A percentile compares a stretch with the other conserved stretches of the same genome.
Conservation (phyloP, 2,888 invertebrate species). For the Galeopsomyia nigrocyanea region DNA sequence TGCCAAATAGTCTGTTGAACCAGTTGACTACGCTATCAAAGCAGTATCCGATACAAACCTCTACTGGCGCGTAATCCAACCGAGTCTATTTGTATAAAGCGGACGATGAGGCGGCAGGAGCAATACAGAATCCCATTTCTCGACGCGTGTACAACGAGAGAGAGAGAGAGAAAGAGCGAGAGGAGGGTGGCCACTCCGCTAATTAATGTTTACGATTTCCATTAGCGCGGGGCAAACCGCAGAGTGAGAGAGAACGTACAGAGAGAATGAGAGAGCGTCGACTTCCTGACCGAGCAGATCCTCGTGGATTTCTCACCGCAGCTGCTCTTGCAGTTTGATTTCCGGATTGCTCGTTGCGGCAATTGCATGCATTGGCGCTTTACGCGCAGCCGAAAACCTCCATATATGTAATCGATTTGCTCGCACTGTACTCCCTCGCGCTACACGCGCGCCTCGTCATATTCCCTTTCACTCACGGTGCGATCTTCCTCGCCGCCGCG, state of each 20-base stretch:
- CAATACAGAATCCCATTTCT: constrained; percentile 31
- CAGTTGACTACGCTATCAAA: too few relatives aligned
- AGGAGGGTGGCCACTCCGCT: constrained; percentile 52
- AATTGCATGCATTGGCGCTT: constrained; percentile 13
- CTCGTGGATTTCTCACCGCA: constrained; percentile 48
- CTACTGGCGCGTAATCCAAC: too few relatives aligned
- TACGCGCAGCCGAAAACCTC: constrained; percentile 18
- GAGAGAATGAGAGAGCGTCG: constrained; percentile 35
- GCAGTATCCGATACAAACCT: too few relatives aligned
- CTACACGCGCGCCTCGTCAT: not conserved
- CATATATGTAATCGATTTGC: constrained; percentile 25
- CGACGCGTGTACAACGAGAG: constrained; percentile 6
- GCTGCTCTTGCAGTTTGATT: constrained; percentile 16
- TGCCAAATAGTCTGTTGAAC: too few relatives aligned
- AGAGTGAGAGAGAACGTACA: constrained; percentile 39
- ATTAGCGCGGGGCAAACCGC: constrained; percentile 59
- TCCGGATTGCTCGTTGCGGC: constrained; percentile 27
- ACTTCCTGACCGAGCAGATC: constrained; percentile 53
- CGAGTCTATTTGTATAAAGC: too few relatives aligned
- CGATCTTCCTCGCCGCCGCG: not conserved
- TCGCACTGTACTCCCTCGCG: not conserved
- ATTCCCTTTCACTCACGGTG: constrained; percentile 3
- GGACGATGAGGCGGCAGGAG: too few relatives aligned
- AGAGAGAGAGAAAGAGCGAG: not conserved
- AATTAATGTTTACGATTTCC: constrained; percentile 64